Base-by-base conservation (phyloP, 2,797 vertebrate species). In the Labroides dimidiatus region DNA sequence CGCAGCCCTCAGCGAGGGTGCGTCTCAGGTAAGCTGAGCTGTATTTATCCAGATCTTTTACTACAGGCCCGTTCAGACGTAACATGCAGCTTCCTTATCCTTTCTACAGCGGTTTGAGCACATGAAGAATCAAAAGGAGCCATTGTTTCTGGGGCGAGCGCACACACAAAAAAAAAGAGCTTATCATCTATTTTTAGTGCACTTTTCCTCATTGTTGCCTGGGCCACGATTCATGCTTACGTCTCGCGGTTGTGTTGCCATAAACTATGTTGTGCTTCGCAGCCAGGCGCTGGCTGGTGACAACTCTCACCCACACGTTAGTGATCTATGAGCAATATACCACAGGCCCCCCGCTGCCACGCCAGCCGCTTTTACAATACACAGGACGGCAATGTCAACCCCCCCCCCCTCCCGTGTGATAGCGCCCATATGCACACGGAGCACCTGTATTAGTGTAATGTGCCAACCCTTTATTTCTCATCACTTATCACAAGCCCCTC, bases 151-250 rank as follows among this genome's bases (percentile, higher is more conserved):
- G 81, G 88, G 84, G 71, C 82, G 75, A 87, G 68, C 33, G 39
- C 60, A 57, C 69, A 69, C n/a, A n/a, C n/a, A n/a, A n/a, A 57
- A 50, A 62, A 64, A 67, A 51, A 75, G 65, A 82, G 84, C 88
- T 77, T 86, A 82, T 84, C 79, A 59, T 87, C 87, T 91, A 89
- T 91, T 91, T 91, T 90, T 92, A 90, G 89, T 72, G 69, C n/a
- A 27, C 82, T 64, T 84, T 75, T 80, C 80, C 81, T 88, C 81
- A 71, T 90, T 80, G 89, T 89, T 88, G 89, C 84, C 84, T 85
- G 87, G 78, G 87, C 84, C 80, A 81, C 82, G 71, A 78, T 84
- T 78, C 85, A 81, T 78, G 85, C 84, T 78, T 69, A 59, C 75
- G 81, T 81, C 77, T 81, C 9, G 78, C 69, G 49, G 53, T 76